phyloP scores from a whole-genome alignment of 2,888 invertebrate species.

The Hirudinaria manillensis region DNA sequence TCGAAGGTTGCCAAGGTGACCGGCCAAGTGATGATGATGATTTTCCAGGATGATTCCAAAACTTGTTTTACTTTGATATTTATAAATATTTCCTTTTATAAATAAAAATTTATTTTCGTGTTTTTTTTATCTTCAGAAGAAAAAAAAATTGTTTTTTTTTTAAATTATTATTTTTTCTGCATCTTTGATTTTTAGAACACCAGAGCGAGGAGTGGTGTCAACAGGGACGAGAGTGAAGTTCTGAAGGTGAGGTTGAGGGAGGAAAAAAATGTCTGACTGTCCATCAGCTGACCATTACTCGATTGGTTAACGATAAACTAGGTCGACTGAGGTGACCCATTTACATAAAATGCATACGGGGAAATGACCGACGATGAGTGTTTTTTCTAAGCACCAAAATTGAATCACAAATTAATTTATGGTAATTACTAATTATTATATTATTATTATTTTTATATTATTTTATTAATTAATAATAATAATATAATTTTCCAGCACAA shows the following conservation, averaged over 20 bases:
- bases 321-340: background rate
- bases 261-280: constrained; percentile 13
- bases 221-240: constrained; percentile 8
- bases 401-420: too few species aligned
- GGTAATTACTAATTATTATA: background rate
- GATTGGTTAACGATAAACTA: constrained; percentile 45
- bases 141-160: too few species aligned
- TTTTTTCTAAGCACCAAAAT: too few species aligned
- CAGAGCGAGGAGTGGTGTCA: constrained; percentile 27
- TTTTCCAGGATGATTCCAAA: too few species aligned
- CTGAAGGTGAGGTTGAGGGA: constrained; percentile 6
- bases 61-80: constrained; percentile 7
- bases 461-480: background rate
- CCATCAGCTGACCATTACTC: constrained; percentile 42
- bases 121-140: too few species aligned
- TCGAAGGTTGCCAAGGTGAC: constrained; percentile 47
- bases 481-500: background rate
- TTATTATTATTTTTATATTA: background rate
- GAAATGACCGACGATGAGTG: too few species aligned
- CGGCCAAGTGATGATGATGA: too few species aligned
- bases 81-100: too few species aligned
- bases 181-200: constrained; percentile 29
- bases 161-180: background rate
- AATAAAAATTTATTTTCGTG: background rate
- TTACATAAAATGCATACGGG: too few species aligned